A percentile compares a stretch with the other conserved stretches of the same genome.
Evolutionary conservation across 2,888 invertebrate species (phyloP).

Genomic region (Pteria penguin): DNA sequence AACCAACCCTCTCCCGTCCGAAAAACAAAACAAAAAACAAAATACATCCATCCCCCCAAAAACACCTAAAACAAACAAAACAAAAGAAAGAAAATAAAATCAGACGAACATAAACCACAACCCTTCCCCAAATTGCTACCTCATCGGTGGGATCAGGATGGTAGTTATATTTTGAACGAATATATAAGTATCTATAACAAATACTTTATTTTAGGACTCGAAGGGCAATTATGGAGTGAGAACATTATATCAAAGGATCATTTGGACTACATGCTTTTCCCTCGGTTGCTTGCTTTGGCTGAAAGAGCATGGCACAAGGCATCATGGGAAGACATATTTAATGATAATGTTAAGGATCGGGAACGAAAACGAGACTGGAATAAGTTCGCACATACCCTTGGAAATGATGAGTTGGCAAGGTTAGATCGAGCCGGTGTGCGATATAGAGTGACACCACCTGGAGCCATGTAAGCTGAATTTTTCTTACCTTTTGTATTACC

Average conservation of each 20-base stretch:
- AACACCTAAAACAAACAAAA: too few relatives aligned
- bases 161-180: too few relatives aligned
- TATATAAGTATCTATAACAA: neutral
- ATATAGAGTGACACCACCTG: slow-evolving; percentile 69
- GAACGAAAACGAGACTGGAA: slow-evolving; percentile 58
- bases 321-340: slow-evolving; percentile 55
- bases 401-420: slow-evolving; percentile 63
- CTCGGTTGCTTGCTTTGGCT: slow-evolving; percentile 69
- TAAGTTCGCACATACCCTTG: slow-evolving; percentile 64
- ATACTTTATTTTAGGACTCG: slow-evolving; percentile 63
- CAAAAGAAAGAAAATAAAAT: too few relatives aligned
- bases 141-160: too few relatives aligned
- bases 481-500: neutral
- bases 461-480: slow-evolving; percentile 56
- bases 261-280: slow-evolving; percentile 68
- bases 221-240: slow-evolving; percentile 75
- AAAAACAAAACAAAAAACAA: too few relatives aligned
- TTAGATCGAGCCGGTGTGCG: slow-evolving; percentile 58
- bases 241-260: slow-evolving; percentile 56
- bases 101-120: too few relatives aligned
- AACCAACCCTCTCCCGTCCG: too few relatives aligned
- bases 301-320: slow-evolving; percentile 76
- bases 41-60: too few relatives aligned
- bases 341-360: slow-evolving; percentile 13
- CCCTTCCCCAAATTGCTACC: too few relatives aligned